Percentiles rank a stretch among this genome's conserved stretches.
Evolutionary conservation across 2,888 invertebrate species (phyloP).

Genomic region (Octodonta nipae): DNA sequence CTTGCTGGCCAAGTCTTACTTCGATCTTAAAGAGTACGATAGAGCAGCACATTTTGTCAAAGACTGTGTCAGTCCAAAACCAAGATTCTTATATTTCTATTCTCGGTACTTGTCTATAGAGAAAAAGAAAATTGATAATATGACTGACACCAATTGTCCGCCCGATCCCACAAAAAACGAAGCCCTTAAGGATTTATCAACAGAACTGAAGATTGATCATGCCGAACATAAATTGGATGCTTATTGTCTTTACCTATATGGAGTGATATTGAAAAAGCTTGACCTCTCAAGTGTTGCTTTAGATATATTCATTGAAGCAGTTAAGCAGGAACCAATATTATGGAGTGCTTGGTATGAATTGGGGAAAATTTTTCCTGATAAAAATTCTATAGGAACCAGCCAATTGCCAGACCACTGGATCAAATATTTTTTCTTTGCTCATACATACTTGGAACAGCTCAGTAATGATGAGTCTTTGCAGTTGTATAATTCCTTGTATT

Average conservation of each 20-base stretch:
- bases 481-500: conserved; percentile 61
- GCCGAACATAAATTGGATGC: conserved; percentile 62
- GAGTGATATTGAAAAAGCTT: conserved; percentile 76
- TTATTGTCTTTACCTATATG: conserved; percentile 77
- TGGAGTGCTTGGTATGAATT: conserved; percentile 96
- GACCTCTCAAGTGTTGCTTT: conserved; percentile 68
- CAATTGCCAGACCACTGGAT: conserved; percentile 84
- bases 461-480: conserved; percentile 80
- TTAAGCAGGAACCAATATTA: conserved; percentile 66
- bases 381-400: conserved; percentile 55
- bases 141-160: conserved; percentile 46
- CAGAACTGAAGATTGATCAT: conserved; percentile 45
- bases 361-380: conserved; percentile 57
- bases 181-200: conserved; percentile 43
- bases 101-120: conserved; percentile 79
- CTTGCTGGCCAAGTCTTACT: conserved; percentile 71
- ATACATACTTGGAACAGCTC: conserved; percentile 79
- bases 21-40: conserved; percentile 83
- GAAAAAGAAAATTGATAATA: conserved; percentile 76
- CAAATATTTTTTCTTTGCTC: conserved; percentile 80
- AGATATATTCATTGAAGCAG: conserved; percentile 64
- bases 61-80: conserved; percentile 53
- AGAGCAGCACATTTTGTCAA: conserved; percentile 69
- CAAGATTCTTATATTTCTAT: conserved; percentile 73
- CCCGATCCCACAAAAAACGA: conserved; percentile 43